Percentiles rank a stretch among this genome's conserved stretches.
These are phyloP conservation scores for Falco columbarius DNA, from an alignment of 2,797 vertebrate genomes.

Conservation along the genomic window DNA sequence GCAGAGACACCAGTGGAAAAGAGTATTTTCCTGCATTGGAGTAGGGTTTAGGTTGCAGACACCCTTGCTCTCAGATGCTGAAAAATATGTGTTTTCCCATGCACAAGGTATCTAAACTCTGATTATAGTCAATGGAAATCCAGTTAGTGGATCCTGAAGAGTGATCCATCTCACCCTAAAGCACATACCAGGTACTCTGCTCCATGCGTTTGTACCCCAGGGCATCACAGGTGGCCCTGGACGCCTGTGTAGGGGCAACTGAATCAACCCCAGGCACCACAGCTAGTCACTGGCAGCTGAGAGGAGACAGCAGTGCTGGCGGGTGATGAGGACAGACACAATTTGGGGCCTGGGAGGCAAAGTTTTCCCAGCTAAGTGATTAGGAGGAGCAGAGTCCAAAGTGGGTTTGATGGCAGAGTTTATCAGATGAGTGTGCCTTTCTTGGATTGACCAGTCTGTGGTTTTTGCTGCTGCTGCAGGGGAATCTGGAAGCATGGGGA, in stretches of 20 bases:
- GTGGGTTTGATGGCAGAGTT: background rate
- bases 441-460: background rate
- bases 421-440: background rate
- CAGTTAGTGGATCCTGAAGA: background rate
- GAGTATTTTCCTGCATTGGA: background rate
- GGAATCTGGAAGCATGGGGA: background rate
- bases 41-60: background rate
- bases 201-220: background rate
- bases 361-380: background rate
- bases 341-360: background rate
- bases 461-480: accelerated
- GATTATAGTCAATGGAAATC: background rate
- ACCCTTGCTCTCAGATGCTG: background rate
- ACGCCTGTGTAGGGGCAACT: background rate
- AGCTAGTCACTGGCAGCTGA: background rate
- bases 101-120: background rate
- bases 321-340: background rate
- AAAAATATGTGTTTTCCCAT: background rate
- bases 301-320: background rate
- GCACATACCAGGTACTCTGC: background rate
- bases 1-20: background rate
- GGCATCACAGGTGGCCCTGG: no score
- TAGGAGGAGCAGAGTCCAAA: background rate
- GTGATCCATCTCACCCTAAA: background rate
- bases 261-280: background rate